Base-by-base conservation (phyloP, 1,140 invertebrate species). In the Maniola jurtina region DNA sequence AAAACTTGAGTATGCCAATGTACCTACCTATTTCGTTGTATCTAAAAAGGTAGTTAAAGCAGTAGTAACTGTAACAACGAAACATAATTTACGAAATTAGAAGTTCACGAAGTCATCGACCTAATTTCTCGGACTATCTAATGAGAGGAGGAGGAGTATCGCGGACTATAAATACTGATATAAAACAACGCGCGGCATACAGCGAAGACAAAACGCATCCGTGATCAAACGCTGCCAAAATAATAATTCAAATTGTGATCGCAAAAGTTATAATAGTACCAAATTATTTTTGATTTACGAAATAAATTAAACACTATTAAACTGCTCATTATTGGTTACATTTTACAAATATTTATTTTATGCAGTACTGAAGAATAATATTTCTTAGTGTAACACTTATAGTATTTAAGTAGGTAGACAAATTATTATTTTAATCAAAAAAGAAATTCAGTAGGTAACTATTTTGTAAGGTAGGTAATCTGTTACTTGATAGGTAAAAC, bases 161-260 rank as follows among this genome's bases (percentile, higher is more conserved):
- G 69, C 64, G 70, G 57, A 80, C 80, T 89, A 83, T 84, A 83
- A 88, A 87, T 87, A 87, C 79, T 72, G 61, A 60, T 78, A 81
- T 83, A 83, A 77, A 79, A 81, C 75, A 76, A 78, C 72, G 71
- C 65, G 66, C 76, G 72, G 68, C 71, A 74, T 77, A 79, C 68
- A 75, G 66, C 76, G 68, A 83, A 85, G 71, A 83, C 83, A 79
- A 83, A 86, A 84, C 72, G 78, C 83, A 86, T 83, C 81, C 80
- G 80, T 69, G 80, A 81, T 82, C 74, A 78, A 74, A 82, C 76
- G 75, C 77, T 84, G 84, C 83, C 82, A 83, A 82, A 86, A 83
- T 85, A 78, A 85, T 88, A 84, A 86, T 72, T 82, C 74, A 82
- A 68, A 66, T 66, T 70, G 69, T 73, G 70, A 80, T 84, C 60